Evolutionary conservation across 92 coral and sea anemone genomes (phyloP), one percentile per base, ranked within the genome.

Genomic region (Meandrina meandrites): DNA sequence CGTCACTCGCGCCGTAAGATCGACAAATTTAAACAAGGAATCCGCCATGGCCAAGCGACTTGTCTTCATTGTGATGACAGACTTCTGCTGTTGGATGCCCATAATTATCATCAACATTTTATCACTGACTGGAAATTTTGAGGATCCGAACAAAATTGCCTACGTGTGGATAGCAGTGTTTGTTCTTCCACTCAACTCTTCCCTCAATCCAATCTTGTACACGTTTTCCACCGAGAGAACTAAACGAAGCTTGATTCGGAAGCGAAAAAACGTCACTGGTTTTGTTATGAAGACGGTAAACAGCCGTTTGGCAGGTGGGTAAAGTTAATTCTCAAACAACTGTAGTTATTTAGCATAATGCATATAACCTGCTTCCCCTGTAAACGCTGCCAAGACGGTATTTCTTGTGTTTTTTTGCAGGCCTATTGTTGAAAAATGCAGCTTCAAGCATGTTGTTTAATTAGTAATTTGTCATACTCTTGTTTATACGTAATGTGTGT

Each of bases 31-130:
- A 17, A 90, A 87, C 73, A 90, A 88, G 76, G 95, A 92, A 51
- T 92, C 95, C n/a, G 86, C 95, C 67, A 91, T 92, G 90, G 95
- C 95, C 30, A 92, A 85, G 68, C 80, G 89, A 54, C 89, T 87
- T 51, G 81, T 92, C 37, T 92, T 90, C 68, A 92, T 92, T 54
- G 87, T 92, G 28, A 70, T 86, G 82, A 92, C 95, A n/a, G 95
- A 92, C 83, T 92, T 92, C 54, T 80, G 84, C 53, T 92, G 95
- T 69, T 92, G 95, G 95, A 92, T 92, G 95, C 95, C 95, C 13
- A 91, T 92, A 54, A 90, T 92, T 75, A 85, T 92, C 11, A 90
- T 92, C 76, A 84, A 86, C 50, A 87, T 92, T 37, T 53, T 92
- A 66, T 90, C 93, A 4, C 84, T 90, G 32, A 90, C 87, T 3